Base-by-base conservation (phyloP, 1,140 invertebrate genomes). In the Brachionus calyciflorus region DNA sequence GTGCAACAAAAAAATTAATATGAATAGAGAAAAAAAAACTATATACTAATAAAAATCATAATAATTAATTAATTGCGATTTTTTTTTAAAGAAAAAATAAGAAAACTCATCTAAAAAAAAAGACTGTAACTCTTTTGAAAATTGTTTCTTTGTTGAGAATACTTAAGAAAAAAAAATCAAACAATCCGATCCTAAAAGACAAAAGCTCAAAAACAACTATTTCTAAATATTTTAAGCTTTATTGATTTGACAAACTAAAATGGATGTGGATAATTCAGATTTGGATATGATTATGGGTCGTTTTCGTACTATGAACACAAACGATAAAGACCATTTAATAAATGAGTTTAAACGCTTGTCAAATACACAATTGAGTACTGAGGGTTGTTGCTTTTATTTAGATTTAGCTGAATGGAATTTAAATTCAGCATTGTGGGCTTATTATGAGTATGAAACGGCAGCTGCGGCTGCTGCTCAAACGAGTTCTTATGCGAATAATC, bases 341-440 rank as follows among this genome's bases (percentile, higher is more conserved):
- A 57, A 46, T 41, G 49, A 76, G 19, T 76, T 76, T 55, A 55
- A 55, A 33, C 49, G 33, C 7, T 30, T 55, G 49, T 55, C 73
- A 17, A 76, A 76, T 37, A 55, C 73, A 4, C 40, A 44, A 14
- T 46, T 76, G 17, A 60, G 49, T 10, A 55, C 49, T 5, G 73
- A 76, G 26, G 73, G 73, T 7, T 76, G 73, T 53, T 46, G 40
- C 19, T 76, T 76, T 40, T 76, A 55, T 48, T 30, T 76, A 19
- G 73, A 76, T 46, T 28, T 76, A 17, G 49, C 33, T 17, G 49
- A 76, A 46, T 76, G 73, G 73, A 98, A 97, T 86, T 86, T 98
- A 55, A 94, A 97, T 87, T 92, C 92, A 79, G 94, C 94, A 55
- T 90, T 97, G 80, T 91, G 94, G 85, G 93, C 93, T 79, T 97